These are phyloP conservation scores for Odobenus rosmarus DNA, from an alignment of 2,113 vertebrate genomes.

Conservation along the genomic window DNA sequence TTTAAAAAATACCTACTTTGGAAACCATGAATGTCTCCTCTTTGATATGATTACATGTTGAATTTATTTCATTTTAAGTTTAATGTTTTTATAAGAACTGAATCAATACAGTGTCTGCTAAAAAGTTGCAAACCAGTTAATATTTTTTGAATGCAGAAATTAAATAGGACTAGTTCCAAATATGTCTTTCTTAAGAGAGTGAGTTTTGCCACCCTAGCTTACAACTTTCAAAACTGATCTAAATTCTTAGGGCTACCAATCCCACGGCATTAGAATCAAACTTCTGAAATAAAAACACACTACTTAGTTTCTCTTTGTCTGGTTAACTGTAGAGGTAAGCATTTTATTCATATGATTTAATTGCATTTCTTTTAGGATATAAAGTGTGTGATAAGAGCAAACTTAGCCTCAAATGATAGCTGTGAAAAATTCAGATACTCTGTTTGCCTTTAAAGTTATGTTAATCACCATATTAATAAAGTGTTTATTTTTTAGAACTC, in stretches of 20 bases:
- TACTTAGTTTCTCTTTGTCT: not conserved
- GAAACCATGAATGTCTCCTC: constrained; percentile 18
- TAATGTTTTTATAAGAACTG: constrained; percentile 1
- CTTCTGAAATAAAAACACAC: not conserved
- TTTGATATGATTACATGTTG: not conserved
- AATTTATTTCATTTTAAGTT: constrained; percentile 10
- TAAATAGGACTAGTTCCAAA: constrained; percentile 18
- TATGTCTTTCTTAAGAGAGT: not conserved
- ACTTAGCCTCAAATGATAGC: not conserved
- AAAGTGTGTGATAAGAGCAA: not conserved
- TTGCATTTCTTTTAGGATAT: constrained; percentile 1
- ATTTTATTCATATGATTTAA: not conserved
- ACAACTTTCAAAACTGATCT: not conserved
- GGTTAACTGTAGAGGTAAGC: not conserved
- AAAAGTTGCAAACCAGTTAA: not conserved
- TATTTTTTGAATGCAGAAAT: not conserved
- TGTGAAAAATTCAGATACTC: not conserved
- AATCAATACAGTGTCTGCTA: not conserved
- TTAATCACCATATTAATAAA: not conserved
- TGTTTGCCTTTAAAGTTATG: not conserved
- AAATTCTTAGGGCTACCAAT: not conserved
- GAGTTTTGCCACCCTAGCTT: not conserved
- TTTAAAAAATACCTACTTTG: not conserved
- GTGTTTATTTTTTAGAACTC: not conserved
- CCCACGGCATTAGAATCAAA: not conserved